These are phyloP conservation scores for Daphoenositta chrysoptera DNA, from an alignment of 2,113 vertebrate genomes.

Conservation along the genomic window DNA sequence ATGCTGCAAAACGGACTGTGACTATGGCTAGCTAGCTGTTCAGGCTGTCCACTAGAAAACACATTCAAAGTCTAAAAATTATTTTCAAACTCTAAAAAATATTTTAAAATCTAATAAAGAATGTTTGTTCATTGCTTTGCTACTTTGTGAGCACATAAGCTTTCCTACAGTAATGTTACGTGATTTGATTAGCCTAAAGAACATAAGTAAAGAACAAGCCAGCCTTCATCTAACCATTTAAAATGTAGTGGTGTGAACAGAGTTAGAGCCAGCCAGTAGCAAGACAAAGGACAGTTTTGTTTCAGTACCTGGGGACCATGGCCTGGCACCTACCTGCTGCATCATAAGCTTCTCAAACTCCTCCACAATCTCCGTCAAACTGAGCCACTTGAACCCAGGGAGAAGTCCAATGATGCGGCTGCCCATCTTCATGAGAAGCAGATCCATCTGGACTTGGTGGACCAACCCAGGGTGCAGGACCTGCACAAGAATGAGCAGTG, in stretches of 20 bases:
- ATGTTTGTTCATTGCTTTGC: background rate
- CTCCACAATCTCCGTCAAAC: constrained; percentile 86
- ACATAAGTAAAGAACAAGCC: background rate
- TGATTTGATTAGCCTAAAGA: background rate
- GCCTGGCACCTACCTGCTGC: constrained; percentile 80
- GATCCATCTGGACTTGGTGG: constrained; percentile 85
- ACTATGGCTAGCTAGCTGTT: background rate
- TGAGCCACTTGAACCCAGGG: constrained; percentile 94
- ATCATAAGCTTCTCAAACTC: constrained; percentile 97
- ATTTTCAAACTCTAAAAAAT: background rate
- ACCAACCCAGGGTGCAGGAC: constrained; percentile 91
- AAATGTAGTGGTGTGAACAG: background rate
- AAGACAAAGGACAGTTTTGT: background rate
- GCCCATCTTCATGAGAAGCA: constrained; percentile 87
- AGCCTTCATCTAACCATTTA: background rate
- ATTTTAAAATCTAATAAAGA: background rate
- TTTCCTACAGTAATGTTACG: background rate
- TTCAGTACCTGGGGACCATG: background rate
- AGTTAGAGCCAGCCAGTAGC: background rate
- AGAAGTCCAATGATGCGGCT: constrained; percentile 82
- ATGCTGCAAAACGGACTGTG: background rate
- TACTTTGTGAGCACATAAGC: background rate
- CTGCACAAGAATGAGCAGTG: constrained; percentile 54
- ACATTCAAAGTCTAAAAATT: background rate
- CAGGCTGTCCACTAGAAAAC: background rate